These are phyloP conservation scores for Oryzias javanicus DNA, from an alignment of 2,113 vertebrate species.

Conservation along the genomic window DNA sequence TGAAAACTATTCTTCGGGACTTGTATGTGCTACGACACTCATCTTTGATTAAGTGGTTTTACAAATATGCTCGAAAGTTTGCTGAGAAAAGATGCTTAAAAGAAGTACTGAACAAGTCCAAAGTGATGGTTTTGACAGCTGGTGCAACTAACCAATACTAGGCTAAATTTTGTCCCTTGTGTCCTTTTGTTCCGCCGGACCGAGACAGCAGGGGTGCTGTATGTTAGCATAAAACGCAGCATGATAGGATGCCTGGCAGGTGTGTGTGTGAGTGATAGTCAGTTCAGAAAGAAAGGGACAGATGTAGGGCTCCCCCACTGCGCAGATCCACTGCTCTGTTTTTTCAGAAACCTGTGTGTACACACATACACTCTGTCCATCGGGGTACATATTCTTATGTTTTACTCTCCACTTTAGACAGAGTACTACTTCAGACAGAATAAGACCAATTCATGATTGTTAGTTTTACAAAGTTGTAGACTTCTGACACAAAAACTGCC, in stretches of 20 bases:
- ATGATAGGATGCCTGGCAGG: conserved; percentile 21
- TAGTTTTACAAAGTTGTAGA: no score
- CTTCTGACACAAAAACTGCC: no score
- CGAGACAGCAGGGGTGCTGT: conserved; percentile 29
- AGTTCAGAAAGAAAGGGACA: conserved; percentile 19
- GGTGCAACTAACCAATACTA: conserved; percentile 19
- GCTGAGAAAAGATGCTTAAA: not conserved
- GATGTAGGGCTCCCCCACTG: conserved; percentile 37
- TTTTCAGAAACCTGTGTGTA: conserved; percentile 13
- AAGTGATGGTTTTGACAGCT: conserved; percentile 28
- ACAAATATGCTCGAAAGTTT: conserved; percentile 8
- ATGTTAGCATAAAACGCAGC: conserved; percentile 47
- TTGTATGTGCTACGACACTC: conserved; percentile 20
- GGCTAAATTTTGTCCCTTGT: conserved; percentile 37
- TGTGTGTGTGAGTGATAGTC: conserved; percentile 27
- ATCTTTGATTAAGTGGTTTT: conserved; percentile 6
- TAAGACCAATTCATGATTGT: no score
- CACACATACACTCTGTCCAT: conserved; percentile 2
- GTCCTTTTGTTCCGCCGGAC: conserved; percentile 24
- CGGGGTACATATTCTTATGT: no score
- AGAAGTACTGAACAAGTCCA: not conserved
- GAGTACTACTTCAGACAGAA: no score
- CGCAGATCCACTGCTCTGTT: conserved; percentile 49
- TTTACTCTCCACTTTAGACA: no score
- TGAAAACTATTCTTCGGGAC: no score